phyloP scores from a whole-genome alignment of 2,797 vertebrate species.

The Syngnathus rostellatus region DNA sequence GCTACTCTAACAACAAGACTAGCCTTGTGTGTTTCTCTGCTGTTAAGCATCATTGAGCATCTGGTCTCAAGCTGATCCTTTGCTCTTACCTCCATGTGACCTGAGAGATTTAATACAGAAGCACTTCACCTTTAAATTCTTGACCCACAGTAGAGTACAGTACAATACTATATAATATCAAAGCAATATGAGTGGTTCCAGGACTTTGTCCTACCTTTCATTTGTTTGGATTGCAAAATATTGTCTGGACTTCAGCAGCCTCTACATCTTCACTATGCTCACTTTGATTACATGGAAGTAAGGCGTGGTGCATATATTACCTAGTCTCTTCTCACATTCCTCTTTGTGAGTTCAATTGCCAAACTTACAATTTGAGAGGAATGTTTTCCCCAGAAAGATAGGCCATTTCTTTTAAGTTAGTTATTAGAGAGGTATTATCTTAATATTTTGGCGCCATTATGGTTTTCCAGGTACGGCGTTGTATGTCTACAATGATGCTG shows the following conservation, averaged over 20 bases:
- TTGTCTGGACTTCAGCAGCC: background rate
- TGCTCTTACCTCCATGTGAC: slow-evolving; percentile 6
- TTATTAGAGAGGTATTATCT: background rate
- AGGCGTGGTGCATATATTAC: background rate
- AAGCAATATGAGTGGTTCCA: background rate
- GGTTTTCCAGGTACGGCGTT: slow-evolving; percentile 77
- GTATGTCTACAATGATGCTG: slow-evolving; percentile 91
- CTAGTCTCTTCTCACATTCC: background rate
- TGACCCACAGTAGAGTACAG: background rate
- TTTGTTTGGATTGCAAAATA: background rate
- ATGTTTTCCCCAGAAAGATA: background rate
- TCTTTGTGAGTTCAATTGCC: background rate
- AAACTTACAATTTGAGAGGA: slow-evolving; percentile 9
- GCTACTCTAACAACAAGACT: background rate
- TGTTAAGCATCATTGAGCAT: slow-evolving; percentile 13
- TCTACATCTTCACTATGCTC: background rate
- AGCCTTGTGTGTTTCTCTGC: slow-evolving; percentile 3
- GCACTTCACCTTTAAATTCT: background rate
- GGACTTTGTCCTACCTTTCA: background rate
- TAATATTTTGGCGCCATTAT: background rate
- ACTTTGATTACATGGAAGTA: background rate
- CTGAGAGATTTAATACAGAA: background rate
- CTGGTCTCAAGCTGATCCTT: slow-evolving; percentile 9
- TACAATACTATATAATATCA: background rate
- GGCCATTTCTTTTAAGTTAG: background rate